Percentiles rank a stretch among this genome's conserved stretches.
These are phyloP conservation scores for Myiozetetes cayanensis DNA, from an alignment of 2,113 vertebrate species.

Conservation along the genomic window DNA sequence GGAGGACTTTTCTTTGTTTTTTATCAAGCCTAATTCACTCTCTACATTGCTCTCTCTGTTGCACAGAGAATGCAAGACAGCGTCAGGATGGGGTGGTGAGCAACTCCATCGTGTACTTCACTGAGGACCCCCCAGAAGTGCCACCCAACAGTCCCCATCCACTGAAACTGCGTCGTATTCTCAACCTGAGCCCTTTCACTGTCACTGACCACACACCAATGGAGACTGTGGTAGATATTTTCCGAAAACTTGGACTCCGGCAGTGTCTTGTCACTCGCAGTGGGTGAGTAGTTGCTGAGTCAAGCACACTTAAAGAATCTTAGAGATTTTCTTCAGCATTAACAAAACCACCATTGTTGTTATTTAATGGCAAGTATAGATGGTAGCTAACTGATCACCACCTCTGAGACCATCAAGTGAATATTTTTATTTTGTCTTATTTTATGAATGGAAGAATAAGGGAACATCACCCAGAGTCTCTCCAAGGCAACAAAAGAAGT, in stretches of 20 bases:
- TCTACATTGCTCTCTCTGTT: neutral
- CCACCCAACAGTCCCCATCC: slow-evolving; percentile 89
- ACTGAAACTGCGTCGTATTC: slow-evolving; percentile 90
- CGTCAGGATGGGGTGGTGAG: slow-evolving; percentile 97
- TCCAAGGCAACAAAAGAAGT: neutral
- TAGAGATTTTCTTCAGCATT: neutral
- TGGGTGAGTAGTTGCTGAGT: slow-evolving; percentile 77
- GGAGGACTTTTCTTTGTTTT: neutral
- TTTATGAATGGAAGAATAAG: neutral
- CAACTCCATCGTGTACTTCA: slow-evolving; percentile 96
- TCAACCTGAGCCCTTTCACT: slow-evolving; percentile 98
- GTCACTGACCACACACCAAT: slow-evolving; percentile 99
- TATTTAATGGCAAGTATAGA: neutral
- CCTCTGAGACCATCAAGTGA: neutral
- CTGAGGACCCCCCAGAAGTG: slow-evolving; percentile 89
- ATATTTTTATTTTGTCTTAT: neutral
- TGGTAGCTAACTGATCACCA: neutral
- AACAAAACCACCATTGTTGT: neutral
- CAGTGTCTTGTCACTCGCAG: slow-evolving; percentile 97
- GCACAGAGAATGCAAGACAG: slow-evolving; percentile 91
- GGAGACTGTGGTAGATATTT: slow-evolving; percentile 98
- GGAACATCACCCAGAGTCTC: fast-evolving
- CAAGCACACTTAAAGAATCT: neutral
- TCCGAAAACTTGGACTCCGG: slow-evolving; percentile 93
- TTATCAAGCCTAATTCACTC: neutral